Base-by-base conservation (phyloP, 2,888 invertebrate genomes). In the Coenonympha arcania region DNA sequence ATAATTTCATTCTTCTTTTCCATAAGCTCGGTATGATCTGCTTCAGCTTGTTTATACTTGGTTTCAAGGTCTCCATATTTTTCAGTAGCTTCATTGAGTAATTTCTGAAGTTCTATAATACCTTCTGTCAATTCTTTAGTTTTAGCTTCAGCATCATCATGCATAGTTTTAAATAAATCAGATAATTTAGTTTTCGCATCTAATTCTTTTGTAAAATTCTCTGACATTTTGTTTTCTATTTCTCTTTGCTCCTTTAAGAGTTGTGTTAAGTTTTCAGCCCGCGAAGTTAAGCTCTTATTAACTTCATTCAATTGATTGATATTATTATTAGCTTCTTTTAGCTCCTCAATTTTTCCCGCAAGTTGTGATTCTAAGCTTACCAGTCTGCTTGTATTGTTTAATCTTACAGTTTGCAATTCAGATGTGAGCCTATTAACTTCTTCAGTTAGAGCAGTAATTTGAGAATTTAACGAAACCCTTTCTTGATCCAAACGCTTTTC, bases 401-500 rank as follows among this genome's bases (percentile, higher is more conserved):
- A 88, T 53, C 95, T 88, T 45, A 92, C 88, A 55, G 90, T 90
- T 67, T 94, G 90, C 36, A 95, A 77, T 77, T 96, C 95, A 8
- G 91, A 89, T 45, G 92, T 92, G 60, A 92, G 90, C 52, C 92
- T 90, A 57, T 92, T 90, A 11, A 97, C 83, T 77, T 96, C 95
- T 65, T 91, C 90, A 51, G 92, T 91, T 20, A 97, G 79, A 49
- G 91, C 89, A 61, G 92, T 89, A 59, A 95, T 91, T 85, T 96
- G 95, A 57, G 92, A 91, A 57, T 90, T 90, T 20, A 95, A 76
- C 61, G 95, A 88, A 4, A 88, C 84, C 63, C 91, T 89, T 76
- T 97, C 96, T 70, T 94, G 93, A 64, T 95, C 93, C 64, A 96
- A 87, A 15, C 94, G 89, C 65, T 93, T 93, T 76, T 96, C 95